Conservation (phyloP, 2,113 vertebrate species). For the Dipodomys ordii region DNA sequence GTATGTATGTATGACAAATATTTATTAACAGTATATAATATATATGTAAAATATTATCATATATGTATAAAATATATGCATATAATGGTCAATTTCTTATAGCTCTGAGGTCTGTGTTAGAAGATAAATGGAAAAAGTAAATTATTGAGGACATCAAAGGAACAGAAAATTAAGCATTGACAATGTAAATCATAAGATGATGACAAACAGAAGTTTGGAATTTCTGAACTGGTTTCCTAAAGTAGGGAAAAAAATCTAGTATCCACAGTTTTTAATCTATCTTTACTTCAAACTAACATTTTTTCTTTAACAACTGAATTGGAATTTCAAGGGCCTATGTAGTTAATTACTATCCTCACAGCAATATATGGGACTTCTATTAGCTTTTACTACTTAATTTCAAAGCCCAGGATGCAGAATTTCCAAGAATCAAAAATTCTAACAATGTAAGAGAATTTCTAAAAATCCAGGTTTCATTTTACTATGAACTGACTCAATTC, state of each 20-base stretch:
- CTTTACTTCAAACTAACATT: slow-evolving; percentile 8
- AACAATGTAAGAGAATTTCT: not conserved
- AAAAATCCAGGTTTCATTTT: slow-evolving; percentile 60
- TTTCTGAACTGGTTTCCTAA: slow-evolving; percentile 60
- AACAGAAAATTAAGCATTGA: slow-evolving; percentile 58
- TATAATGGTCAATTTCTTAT: slow-evolving; percentile 37
- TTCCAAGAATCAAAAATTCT: slow-evolving; percentile 41
- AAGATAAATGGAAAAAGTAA: slow-evolving; percentile 66
- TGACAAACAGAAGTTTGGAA: slow-evolving; percentile 56
- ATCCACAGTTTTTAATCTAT: slow-evolving; percentile 37
- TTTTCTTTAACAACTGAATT: slow-evolving; percentile 15
- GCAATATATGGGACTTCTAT: not conserved
- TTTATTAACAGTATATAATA: not conserved
- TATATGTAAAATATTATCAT: not conserved
- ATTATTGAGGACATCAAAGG: slow-evolving; percentile 59
- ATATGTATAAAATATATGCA: not conserved
- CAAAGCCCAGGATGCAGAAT: not conserved
- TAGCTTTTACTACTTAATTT: slow-evolving; percentile 60
- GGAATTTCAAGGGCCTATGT: slow-evolving; percentile 41
- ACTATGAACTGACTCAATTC: not conserved
- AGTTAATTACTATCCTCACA: slow-evolving; percentile 32
- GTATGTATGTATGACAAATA: too few species aligned
- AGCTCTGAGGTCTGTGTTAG: slow-evolving; percentile 8
- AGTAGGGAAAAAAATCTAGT: slow-evolving; percentile 33
- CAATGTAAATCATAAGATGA: slow-evolving; percentile 62